These are phyloP conservation scores for Oscheius sp. DNA, from an alignment of 2,888 invertebrate species.

Conservation along the genomic window DNA sequence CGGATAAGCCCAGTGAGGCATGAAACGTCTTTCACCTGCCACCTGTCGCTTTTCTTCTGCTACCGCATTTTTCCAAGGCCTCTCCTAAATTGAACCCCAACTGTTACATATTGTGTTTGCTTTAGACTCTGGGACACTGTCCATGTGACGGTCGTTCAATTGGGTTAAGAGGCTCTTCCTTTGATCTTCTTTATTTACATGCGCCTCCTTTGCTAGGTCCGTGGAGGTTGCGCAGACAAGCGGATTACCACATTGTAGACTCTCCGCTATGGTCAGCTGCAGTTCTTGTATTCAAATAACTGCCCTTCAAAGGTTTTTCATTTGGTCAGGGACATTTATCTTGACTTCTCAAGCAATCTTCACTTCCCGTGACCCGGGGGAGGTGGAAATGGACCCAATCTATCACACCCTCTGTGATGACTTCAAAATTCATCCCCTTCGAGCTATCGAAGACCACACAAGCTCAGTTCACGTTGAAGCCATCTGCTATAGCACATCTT, in stretches of 20 bases:
- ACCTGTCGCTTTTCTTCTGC: constrained; percentile 11
- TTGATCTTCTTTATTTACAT: constrained; percentile 37
- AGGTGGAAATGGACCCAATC: constrained; percentile 30
- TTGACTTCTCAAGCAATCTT: background rate
- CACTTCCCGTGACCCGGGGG: constrained; percentile 10
- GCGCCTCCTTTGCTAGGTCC: constrained; percentile 35
- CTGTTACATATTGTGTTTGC: constrained; percentile 23
- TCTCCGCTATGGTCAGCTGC: constrained; percentile 15
- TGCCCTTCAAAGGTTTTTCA: background rate
- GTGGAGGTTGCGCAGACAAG: constrained; percentile 35
- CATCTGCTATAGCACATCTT: constrained; percentile 14
- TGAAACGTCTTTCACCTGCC: constrained; percentile 24
- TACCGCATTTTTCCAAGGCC: constrained; percentile 6
- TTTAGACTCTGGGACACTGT: constrained; percentile 25
- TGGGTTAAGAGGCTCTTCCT: constrained; percentile 36
- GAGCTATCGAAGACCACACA: background rate
- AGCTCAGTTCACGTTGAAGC: background rate
- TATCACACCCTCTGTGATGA: constrained; percentile 2
- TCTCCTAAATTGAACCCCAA: background rate
- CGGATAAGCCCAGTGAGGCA: constrained; percentile 27
- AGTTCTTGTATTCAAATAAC: background rate
- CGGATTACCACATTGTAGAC: constrained; percentile 33
- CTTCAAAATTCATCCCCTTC: constrained; percentile 3
- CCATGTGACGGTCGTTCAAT: constrained; percentile 35
- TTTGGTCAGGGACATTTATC: background rate